Evolutionary conservation across 1,140 invertebrate species (phyloP).

Genomic region (Fopius arisanus): DNA sequence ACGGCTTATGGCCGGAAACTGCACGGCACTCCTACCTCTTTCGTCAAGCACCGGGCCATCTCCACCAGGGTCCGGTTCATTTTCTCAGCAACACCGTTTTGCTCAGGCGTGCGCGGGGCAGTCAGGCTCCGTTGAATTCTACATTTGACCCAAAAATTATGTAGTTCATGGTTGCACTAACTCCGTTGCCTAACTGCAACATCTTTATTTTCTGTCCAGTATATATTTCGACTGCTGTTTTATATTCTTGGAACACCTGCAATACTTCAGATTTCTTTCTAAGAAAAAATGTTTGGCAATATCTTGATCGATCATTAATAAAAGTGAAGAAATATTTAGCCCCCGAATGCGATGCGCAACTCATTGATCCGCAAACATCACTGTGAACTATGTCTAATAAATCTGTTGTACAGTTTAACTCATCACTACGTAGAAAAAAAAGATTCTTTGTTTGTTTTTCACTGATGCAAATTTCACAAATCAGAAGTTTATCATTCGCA

Average conservation of each 20-base stretch:
- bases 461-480: too few relatives aligned
- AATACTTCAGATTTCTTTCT: slow-evolving; percentile 1
- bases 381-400: neutral
- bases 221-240: neutral
- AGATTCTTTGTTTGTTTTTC: too few relatives aligned
- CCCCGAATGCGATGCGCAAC: neutral
- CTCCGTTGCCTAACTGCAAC: slow-evolving; percentile 19
- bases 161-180: neutral
- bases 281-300: slow-evolving; percentile 5
- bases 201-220: slow-evolving; percentile 15
- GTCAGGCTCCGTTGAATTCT: neutral
- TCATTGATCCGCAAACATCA: slow-evolving; percentile 14
- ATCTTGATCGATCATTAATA: slow-evolving; percentile 15
- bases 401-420: too few relatives aligned
- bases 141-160: neutral
- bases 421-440: too few relatives aligned
- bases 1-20: neutral
- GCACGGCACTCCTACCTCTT: neutral
- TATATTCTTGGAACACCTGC: slow-evolving; percentile 1
- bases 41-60: neutral
- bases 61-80: slow-evolving; percentile 9
- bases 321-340: slow-evolving; percentile 9
- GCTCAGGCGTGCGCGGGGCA: neutral
- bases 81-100: neutral
- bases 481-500: too few relatives aligned